A percentile compares a stretch with the other conserved stretches of the same genome.
These are phyloP conservation scores for Scaptomyza hsui DNA, from an alignment of 1,140 invertebrate genomes.

Conservation along the genomic window DNA sequence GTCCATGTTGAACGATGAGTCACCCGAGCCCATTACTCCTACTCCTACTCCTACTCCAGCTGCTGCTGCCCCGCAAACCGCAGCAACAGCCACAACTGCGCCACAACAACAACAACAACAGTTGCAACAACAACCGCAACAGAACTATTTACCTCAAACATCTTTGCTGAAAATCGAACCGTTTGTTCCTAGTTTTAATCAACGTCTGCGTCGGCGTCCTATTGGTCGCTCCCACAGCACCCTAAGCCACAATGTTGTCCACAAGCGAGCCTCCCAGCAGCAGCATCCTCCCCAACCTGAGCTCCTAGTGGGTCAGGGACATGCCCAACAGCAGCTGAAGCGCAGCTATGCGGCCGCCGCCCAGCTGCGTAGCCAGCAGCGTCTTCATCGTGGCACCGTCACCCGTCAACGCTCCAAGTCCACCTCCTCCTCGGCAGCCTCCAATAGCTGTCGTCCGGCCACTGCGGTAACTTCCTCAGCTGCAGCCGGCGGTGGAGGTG, in stretches of 20 bases:
- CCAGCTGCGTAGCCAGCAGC: slow-evolving; percentile 50
- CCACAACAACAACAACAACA: slow-evolving; percentile 35
- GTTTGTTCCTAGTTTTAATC: slow-evolving; percentile 85
- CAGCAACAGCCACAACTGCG: slow-evolving; percentile 13
- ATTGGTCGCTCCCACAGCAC: slow-evolving; percentile 86
- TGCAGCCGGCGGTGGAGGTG: not conserved
- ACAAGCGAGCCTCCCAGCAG: slow-evolving; percentile 36
- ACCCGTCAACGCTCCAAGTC: slow-evolving; percentile 74
- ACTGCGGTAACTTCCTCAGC: slow-evolving; percentile 19
- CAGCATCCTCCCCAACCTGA: slow-evolving; percentile 25
- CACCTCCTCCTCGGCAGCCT: slow-evolving; percentile 74
- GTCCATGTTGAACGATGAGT: slow-evolving; percentile 65
- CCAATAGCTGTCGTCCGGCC: slow-evolving; percentile 62
- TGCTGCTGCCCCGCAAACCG: slow-evolving; percentile 1
- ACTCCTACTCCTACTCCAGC: no score
- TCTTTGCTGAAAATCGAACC: slow-evolving; percentile 87
- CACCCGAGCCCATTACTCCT: slow-evolving; percentile 29
- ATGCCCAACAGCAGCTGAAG: slow-evolving; percentile 39
- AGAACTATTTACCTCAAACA: slow-evolving; percentile 82
- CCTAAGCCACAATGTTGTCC: slow-evolving; percentile 77
- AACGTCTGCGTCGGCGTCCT: slow-evolving; percentile 84
- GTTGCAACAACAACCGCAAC: slow-evolving; percentile 51
- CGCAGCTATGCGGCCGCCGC: slow-evolving; percentile 53
- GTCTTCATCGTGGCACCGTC: slow-evolving; percentile 57
- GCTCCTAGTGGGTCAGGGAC: slow-evolving; percentile 22